A percentile compares a stretch with the other conserved stretches of the same genome.
These are phyloP conservation scores for Gallinago undulata DNA, from an alignment of 2,113 vertebrate genomes.

Conservation along the genomic window DNA sequence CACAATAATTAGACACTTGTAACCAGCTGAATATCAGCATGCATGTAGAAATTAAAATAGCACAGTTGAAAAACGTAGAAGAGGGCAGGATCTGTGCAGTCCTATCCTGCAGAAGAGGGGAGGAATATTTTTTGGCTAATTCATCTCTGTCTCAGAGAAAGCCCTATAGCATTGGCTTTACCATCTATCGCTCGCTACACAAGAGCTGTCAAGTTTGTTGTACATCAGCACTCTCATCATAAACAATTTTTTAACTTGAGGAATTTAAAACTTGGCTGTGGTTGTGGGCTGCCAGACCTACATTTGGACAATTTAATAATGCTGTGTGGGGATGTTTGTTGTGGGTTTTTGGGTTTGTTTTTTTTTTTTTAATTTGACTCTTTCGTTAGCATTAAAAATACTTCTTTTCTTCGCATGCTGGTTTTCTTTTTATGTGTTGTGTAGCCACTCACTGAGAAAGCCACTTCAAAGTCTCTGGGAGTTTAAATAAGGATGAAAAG, in stretches of 20 bases:
- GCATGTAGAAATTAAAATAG: slow-evolving; percentile 43
- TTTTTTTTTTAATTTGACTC: not conserved
- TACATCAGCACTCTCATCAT: not conserved
- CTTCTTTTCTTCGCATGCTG: not conserved
- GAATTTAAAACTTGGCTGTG: not conserved
- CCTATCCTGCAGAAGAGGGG: not conserved
- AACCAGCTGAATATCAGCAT: slow-evolving; percentile 41
- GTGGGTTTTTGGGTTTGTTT: too few relatives aligned
- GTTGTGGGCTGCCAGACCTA: not conserved
- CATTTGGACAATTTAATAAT: not conserved
- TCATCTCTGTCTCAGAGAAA: not conserved
- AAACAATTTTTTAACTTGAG: not conserved
- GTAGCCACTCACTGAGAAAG: not conserved
- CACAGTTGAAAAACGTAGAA: not conserved
- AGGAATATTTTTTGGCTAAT: not conserved
- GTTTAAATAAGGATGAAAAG: not conserved
- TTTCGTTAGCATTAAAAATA: not conserved
- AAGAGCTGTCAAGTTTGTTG: not conserved
- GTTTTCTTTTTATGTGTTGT: not conserved
- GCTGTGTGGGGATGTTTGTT: not conserved
- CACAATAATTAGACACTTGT: slow-evolving; percentile 61
- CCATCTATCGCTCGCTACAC: not conserved
- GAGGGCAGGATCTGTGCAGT: not conserved
- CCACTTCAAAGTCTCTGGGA: not conserved
- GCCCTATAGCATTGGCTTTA: not conserved